Conservation (phyloP, 2,888 invertebrate genomes). For the Bhutanitis thaidina region DNA sequence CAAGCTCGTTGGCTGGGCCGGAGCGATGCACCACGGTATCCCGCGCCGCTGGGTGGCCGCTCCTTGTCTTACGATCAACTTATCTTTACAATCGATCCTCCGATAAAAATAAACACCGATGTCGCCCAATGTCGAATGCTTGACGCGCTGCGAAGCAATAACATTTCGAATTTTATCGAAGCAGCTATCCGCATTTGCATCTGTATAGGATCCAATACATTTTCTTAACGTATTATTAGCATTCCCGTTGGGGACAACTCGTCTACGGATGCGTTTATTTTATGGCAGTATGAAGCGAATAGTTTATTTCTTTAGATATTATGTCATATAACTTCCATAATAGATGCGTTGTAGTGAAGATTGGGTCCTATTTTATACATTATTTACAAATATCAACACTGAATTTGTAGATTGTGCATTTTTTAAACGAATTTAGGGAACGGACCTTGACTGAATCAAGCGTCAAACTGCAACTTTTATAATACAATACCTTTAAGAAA, state of each 20-base stretch:
- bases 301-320: slow-evolving; percentile 14
- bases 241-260: slow-evolving; percentile 42
- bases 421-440: too few species aligned
- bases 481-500: too few species aligned
- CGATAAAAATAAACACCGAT: slow-evolving; percentile 71
- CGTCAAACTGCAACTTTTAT: too few species aligned
- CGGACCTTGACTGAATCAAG: too few species aligned
- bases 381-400: too few species aligned
- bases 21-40: slow-evolving; percentile 26
- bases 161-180: slow-evolving; percentile 69
- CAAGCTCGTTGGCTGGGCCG: slow-evolving; percentile 44
- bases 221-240: slow-evolving; percentile 65
- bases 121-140: slow-evolving; percentile 58
- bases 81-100: slow-evolving; percentile 77
- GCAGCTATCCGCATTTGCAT: slow-evolving; percentile 68
- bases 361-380: too few species aligned
- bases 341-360: neutral
- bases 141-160: slow-evolving; percentile 70
- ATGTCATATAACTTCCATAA: slow-evolving; percentile 16
- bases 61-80: slow-evolving; percentile 78
- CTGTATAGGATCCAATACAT: slow-evolving; percentile 66
- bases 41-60: slow-evolving; percentile 67
- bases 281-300: slow-evolving; percentile 14
- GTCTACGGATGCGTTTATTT: slow-evolving; percentile 23
- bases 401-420: neutral